Conservation (phyloP, 2,113 vertebrate species). For the Eira barbara region DNA sequence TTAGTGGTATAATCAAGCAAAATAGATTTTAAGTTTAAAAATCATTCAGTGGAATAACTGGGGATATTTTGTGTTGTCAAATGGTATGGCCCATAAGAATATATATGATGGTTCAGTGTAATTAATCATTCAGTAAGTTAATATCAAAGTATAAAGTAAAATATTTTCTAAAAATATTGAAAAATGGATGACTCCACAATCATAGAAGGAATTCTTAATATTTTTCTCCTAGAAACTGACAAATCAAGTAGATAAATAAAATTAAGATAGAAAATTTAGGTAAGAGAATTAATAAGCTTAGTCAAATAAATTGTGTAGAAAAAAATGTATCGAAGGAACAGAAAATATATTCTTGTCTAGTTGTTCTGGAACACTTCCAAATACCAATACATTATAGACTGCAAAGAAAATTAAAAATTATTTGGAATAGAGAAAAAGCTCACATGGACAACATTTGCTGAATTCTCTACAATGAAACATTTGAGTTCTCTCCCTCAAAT, state of each 20-base stretch:
- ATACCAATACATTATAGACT: neutral
- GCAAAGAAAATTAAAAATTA: neutral
- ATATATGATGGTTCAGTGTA: neutral
- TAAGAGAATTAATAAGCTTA: neutral
- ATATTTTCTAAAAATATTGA: neutral
- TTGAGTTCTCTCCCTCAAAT: neutral
- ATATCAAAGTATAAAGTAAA: neutral
- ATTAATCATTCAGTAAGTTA: neutral
- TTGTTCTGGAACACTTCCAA: neutral
- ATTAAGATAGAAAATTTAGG: neutral
- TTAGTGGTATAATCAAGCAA: neutral
- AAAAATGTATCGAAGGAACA: conserved; percentile 11
- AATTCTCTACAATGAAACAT: neutral
- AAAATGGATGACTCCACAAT: neutral
- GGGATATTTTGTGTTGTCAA: neutral
- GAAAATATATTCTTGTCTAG: neutral
- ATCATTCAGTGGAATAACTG: neutral
- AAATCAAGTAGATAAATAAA: neutral
- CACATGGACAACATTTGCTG: neutral
- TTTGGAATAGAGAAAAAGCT: neutral
- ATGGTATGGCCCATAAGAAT: neutral
- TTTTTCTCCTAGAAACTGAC: conserved; percentile 4
- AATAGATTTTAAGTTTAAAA: neutral
- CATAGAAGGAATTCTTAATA: neutral
- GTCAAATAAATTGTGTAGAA: neutral